Evolutionary conservation across 2,797 vertebrate species (phyloP).

Genomic region (Holocentrus rufus): DNA sequence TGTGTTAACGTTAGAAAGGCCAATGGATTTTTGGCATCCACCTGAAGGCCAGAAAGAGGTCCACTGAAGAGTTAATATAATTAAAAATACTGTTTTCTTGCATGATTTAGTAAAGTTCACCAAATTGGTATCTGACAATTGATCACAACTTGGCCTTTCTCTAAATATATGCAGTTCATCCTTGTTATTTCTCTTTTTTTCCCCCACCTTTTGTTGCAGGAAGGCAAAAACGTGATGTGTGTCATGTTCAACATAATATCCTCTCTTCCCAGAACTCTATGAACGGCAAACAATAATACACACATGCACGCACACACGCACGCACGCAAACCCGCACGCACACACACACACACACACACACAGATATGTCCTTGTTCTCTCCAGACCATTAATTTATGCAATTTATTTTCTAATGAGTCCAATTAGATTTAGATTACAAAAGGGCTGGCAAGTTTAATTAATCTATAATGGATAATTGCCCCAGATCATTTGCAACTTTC

Average conservation of each 20-base stretch:
- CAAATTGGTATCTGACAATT: too few relatives aligned
- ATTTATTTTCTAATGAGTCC: conserved; percentile 78
- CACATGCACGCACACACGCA: conserved; percentile 11
- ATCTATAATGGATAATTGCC: conserved; percentile 74
- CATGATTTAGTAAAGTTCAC: too few relatives aligned
- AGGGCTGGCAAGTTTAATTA: conserved; percentile 76
- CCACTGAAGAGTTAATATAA: too few relatives aligned
- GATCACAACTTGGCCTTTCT: too few relatives aligned
- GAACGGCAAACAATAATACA: conserved; percentile 27
- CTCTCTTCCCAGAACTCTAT: conserved; percentile 9
- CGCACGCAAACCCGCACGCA: too few relatives aligned
- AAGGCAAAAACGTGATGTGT: not conserved
- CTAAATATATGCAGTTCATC: too few relatives aligned
- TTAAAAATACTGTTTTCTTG: too few relatives aligned
- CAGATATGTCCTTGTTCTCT: conserved; percentile 59
- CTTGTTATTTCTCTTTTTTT: not conserved
- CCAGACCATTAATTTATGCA: conserved; percentile 76
- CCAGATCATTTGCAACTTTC: conserved; percentile 64
- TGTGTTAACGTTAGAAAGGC: too few relatives aligned
- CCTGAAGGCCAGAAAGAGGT: too few relatives aligned
- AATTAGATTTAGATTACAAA: conserved; percentile 80
- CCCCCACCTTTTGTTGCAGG: not conserved
- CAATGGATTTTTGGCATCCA: too few relatives aligned
- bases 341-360: too few relatives aligned
- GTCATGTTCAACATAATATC: conserved; percentile 1